phyloP scores from a whole-genome alignment of 2,797 vertebrate genomes.

The Chrysolophus pictus region DNA sequence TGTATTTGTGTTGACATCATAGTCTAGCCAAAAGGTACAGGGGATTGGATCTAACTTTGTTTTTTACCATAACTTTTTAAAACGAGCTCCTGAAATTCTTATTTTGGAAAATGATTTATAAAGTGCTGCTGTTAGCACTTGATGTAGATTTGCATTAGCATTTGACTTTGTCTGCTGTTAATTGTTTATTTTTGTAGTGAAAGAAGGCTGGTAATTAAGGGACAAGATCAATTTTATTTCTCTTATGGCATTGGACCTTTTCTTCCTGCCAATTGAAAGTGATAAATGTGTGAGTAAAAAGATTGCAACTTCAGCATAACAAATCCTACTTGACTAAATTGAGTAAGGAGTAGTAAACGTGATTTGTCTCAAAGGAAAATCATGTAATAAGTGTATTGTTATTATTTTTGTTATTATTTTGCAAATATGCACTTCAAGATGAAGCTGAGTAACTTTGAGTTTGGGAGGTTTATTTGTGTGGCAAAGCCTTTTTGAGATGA shows the following conservation, averaged over 20 bases:
- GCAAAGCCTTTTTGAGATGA: background rate
- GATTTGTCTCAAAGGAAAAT: background rate
- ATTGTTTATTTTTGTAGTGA: background rate
- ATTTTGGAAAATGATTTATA: background rate
- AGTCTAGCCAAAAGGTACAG: background rate
- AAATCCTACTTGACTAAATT: background rate
- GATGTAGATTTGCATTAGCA: background rate
- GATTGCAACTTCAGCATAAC: background rate
- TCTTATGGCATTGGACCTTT: background rate
- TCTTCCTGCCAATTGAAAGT: background rate
- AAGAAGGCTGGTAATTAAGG: background rate
- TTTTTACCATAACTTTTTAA: background rate
- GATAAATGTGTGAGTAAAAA: background rate
- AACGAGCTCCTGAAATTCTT: background rate
- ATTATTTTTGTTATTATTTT: background rate
- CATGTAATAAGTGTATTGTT: background rate
- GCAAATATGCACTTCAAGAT: background rate
- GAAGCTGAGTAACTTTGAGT: background rate
- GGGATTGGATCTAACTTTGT: background rate
- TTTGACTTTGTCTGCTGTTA: background rate
- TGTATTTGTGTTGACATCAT: background rate
- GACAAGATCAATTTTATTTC: background rate
- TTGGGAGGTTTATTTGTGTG: background rate
- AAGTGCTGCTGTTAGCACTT: background rate
- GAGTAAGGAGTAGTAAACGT: background rate